Percentiles rank a stretch among this genome's conserved stretches.
These are phyloP conservation scores for Morone chrysops DNA, from an alignment of 2,113 vertebrate species.

Conservation along the genomic window DNA sequence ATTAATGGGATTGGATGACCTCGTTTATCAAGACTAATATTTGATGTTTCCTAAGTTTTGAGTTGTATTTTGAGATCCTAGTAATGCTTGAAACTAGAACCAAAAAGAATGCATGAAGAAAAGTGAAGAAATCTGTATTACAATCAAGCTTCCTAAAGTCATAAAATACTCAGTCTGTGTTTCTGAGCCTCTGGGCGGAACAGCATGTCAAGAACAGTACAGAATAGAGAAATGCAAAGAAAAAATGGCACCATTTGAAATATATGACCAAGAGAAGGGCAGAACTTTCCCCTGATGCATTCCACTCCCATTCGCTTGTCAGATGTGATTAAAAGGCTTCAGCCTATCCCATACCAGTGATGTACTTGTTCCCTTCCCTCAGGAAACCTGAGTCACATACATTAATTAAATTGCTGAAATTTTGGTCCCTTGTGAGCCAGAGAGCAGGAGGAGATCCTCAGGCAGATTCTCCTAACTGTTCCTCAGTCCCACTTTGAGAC, in stretches of 20 bases:
- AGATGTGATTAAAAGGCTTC: constrained; percentile 71
- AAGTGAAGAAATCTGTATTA: neutral
- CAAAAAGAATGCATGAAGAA: neutral
- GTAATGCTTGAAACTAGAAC: neutral
- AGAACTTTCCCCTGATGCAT: constrained; percentile 60
- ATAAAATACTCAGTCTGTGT: constrained; percentile 21
- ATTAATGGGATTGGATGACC: neutral
- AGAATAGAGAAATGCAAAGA: constrained; percentile 38
- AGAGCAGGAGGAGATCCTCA: constrained; percentile 43
- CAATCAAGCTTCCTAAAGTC: constrained; percentile 22
- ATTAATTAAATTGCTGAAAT: constrained; percentile 71
- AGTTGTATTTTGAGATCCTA: neutral
- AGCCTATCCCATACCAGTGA: constrained; percentile 45
- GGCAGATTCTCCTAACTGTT: constrained; percentile 51
- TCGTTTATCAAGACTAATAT: neutral
- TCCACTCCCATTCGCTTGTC: constrained; percentile 63
- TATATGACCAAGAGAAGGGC: constrained; percentile 59
- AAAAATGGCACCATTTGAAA: constrained; percentile 56
- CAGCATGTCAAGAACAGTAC: constrained; percentile 16
- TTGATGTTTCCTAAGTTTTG: constrained; percentile 6
- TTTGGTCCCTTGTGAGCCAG: constrained; percentile 35
- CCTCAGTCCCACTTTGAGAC: constrained; percentile 30
- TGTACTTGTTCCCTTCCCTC: constrained; percentile 68
- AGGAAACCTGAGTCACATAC: constrained; percentile 67
- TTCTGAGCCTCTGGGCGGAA: constrained; percentile 50